Evolutionary conservation across 1,140 invertebrate species (phyloP), one percentile per base, ranked within the genome.

Genomic region (Drosophila kanapiae): DNA sequence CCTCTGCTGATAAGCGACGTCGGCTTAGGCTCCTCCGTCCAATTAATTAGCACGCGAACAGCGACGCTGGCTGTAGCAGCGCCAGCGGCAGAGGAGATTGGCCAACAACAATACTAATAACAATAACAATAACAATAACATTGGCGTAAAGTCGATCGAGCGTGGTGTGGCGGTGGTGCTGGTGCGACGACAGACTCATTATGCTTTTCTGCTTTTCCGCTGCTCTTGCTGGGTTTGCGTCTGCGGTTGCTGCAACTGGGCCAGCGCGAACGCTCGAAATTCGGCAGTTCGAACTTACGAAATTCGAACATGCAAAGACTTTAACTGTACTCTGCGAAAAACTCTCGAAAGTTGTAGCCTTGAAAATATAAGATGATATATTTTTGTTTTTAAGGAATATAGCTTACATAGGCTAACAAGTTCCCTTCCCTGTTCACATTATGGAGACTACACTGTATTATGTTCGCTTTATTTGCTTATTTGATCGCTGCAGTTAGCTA

Each of bases 61-160:
- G 65, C 45, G 60, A 38, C 45, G 43, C 8, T 7, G 18, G 23
- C 65, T 4, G 18, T 5, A 23, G 61, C 48, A 37, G 43, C 16
- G 10, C 27, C 18, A 29, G n/a, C 23, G 23, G 35, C 37, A 45
- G 63, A 59, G 59, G 47, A 51, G 67, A 83, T 88, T 87, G 84
- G 71, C 63, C 80, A 87, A 87, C 68, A 74, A 45, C 37, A 42
- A 40, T 33, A 53, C 5, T 31, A 31, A 31, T 8, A 31, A 31
- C 31, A 51, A 51, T 69, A 87, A 80, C 61, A 72, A 35, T 10
- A 47, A 23, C 37, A 64, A 43, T 11, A 74, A 29, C 57, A 49
- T 70, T 65, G 65, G 68, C 76, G 68, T 78, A 69, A 88, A 87
- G 67, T 87, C 76, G 65, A 88, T 85, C 84, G 80, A 42, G 65